Base-by-base conservation (phyloP, 2,888 invertebrate genomes). In the Ctena decussata region DNA sequence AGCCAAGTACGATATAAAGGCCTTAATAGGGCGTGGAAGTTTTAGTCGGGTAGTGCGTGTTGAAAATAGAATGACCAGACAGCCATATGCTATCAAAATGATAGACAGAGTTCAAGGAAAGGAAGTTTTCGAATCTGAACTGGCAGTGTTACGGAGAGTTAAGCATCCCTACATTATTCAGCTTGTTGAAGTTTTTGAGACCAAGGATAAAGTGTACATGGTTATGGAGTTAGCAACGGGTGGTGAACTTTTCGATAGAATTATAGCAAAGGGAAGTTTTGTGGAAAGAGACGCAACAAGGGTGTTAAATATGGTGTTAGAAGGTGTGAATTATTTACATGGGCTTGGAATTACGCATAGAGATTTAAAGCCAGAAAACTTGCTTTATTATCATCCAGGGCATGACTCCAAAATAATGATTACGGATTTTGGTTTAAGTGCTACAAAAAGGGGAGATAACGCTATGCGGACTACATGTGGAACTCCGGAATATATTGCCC, bases 171-270 rank as follows among this genome's bases (percentile, higher is more conserved):
- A 96, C 89, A 96, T 96, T 53, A 96, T 97, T 60, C 96, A 96
- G 89, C 95, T 97, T 82, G 96, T 96, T 77, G 97, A 97, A 92
- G 97, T 97, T 77, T 95, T 95, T 86, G 96, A 96, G 93, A 96
- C 96, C 6, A 92, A 93, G 24, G 95, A 95, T 75, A 96, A 96
- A 90, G 95, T 97, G 39, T 97, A 96, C 92, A 96, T 97, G 95
- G 97, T 97, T 8, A 96, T 97, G 96, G 97, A 97, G 94, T 95
- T 97, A 89, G 97, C 97, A 0, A 96, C 96, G 11, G 97, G 97
- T n/a, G 97, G 97, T 5, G 97, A 97, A 92, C 96, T 97, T 84
- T 97, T 97, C 92, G 97, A 97, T 90, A 94, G 97, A 77, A 96
- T 97, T 76, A 96, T 96, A 53, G 96, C 96, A 18, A 96, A 96